phyloP scores from a whole-genome alignment of 2,113 vertebrate genomes.

The Pterocles gutturalis region DNA sequence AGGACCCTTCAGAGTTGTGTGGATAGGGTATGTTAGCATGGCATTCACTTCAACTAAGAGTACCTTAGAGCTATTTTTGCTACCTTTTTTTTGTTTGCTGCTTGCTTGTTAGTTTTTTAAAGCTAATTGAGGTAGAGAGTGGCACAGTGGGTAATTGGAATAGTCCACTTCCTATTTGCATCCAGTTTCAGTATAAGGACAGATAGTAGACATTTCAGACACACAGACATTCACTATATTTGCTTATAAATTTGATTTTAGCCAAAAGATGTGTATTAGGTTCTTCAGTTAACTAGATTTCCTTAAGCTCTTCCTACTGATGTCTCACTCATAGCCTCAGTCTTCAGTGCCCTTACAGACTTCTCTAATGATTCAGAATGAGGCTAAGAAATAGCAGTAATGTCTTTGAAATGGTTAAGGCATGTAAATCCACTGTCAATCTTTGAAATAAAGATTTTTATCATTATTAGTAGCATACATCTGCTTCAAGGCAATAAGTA shows the following conservation, averaged over 20 bases:
- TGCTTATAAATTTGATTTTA: background rate
- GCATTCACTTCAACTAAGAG: background rate
- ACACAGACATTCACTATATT: background rate
- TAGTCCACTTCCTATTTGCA: background rate
- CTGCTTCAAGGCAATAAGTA: background rate
- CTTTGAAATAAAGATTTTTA: background rate
- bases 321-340: background rate
- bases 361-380: background rate
- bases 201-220: background rate
- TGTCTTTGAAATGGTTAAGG: background rate
- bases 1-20: background rate
- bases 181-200: background rate
- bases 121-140: background rate
- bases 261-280: background rate
- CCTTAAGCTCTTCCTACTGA: background rate
- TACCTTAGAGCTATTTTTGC: background rate
- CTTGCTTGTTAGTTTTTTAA: background rate
- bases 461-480: background rate
- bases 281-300: background rate
- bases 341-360: background rate
- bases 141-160: background rate
- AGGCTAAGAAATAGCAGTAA: background rate
- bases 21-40: background rate
- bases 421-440: background rate
- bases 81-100: background rate